Conservation (phyloP, 2,888 invertebrate species). For the Hydroisotoma schaefferi region DNA sequence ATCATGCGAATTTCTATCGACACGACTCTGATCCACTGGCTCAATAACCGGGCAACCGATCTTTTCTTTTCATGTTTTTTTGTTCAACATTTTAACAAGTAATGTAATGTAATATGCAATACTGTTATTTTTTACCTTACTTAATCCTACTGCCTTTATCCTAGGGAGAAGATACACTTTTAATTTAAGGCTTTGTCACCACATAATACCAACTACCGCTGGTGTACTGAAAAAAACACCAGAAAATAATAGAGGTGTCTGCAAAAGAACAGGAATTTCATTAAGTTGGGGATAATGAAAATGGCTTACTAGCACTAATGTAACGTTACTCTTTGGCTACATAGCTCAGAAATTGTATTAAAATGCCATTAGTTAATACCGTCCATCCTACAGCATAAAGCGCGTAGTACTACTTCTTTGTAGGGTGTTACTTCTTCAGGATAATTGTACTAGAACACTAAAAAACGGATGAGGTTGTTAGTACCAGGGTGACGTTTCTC, state of each 20-base stretch:
- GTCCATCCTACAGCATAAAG: background rate
- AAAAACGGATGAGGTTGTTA: no score
- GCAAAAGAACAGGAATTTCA: background rate
- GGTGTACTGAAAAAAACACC: background rate
- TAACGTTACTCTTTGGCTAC: background rate
- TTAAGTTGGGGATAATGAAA: background rate
- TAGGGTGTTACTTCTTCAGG: background rate
- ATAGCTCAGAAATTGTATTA: background rate
- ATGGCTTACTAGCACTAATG: no score
- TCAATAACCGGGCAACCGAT: conserved; percentile 1
- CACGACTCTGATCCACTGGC: background rate
- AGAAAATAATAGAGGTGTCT: background rate
- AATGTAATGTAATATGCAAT: conserved; percentile 3
- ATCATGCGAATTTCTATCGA: no score
- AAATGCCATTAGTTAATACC: conserved; percentile 3
- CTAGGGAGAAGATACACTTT: background rate
- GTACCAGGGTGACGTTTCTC: no score
- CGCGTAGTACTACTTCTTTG: background rate
- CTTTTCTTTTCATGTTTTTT: background rate
- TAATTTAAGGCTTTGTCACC: background rate
- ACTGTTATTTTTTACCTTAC: conserved; percentile 1
- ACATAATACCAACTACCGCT: background rate
- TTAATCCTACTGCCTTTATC: background rate
- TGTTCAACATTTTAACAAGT: background rate
- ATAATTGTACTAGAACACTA: no score